Evolutionary conservation across 1,140 invertebrate species (phyloP), one percentile per base, ranked within the genome.

Genomic region (Papilio polyxenes): DNA sequence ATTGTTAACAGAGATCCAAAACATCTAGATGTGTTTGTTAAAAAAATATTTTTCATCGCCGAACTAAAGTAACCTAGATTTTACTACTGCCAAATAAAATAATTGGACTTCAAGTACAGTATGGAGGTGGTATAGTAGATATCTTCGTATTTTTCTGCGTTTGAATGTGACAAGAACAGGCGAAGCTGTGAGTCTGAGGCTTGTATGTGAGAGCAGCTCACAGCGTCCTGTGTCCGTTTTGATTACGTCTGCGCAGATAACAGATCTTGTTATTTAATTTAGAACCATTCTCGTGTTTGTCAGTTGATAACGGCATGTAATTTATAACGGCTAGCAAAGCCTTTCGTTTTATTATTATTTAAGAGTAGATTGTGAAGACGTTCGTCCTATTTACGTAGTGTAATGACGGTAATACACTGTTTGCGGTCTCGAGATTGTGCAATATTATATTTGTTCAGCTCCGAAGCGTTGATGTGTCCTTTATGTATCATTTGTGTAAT

Each of bases 251-350:
- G 72, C 69, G 83, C 81, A 87, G 92, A 93, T 93, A 93, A 92
- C 87, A 86, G 83, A 82, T 81, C 86, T 83, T 88, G 37, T 86
- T 92, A 92, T 93, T 92, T 92, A 89, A 89, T 92, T 89, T 88
- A 86, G 80, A 88, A 83, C 82, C 84, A 88, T 88, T 87, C 87
- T 77, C 76, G 53, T 89, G 90, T 93, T 91, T 92, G 89, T 81
- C 78, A 85, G 49, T 69, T 86, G 91, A 93, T 93, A 92, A 90
- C 82, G 84, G 65, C 65, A 65, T 31, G 85, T 91, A 89, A 92
- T 93, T 92, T 93, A 92, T 92, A 90, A 87, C 90, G 89, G 90
- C 86, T 87, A 91, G 91, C 85, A 91, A 89, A 91, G 87, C 86
- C 88, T 89, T 87, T 86, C 87, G 86, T 86, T 92, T 89, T 93